These are phyloP conservation scores for Lerista edwardsae DNA, from an alignment of 2,797 vertebrate species.

Conservation along the genomic window DNA sequence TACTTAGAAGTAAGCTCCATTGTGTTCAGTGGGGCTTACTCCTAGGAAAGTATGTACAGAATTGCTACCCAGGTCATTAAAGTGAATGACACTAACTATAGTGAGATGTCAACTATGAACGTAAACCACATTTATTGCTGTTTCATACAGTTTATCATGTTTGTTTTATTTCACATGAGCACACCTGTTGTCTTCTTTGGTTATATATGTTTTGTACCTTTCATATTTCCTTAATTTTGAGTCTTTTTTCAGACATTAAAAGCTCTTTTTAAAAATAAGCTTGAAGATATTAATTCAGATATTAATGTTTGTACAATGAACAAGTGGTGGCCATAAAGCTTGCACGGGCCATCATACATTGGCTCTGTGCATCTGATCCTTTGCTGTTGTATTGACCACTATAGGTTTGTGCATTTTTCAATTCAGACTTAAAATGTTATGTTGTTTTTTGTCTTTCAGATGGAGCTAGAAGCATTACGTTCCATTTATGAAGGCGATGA, in stretches of 20 bases:
- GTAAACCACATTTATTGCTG: not conserved
- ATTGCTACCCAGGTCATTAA: not conserved
- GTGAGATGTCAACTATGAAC: not conserved
- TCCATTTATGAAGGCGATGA: slow-evolving; percentile 97
- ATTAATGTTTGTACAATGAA: not conserved
- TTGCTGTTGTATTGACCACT: not conserved
- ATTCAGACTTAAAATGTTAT: not conserved
- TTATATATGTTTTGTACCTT: not conserved
- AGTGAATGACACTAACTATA: not conserved
- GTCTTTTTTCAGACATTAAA: not conserved
- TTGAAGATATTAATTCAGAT: not conserved
- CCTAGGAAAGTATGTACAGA: too few relatives aligned
- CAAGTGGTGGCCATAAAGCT: not conserved
- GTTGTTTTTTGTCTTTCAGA: slow-evolving; percentile 76
- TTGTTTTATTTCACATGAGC: not conserved
- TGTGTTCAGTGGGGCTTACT: too few relatives aligned
- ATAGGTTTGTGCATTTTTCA: not conserved
- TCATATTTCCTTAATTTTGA: not conserved
- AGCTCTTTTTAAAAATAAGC: not conserved
- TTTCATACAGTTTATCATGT: not conserved
- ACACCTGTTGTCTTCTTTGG: not conserved
- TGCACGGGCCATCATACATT: not conserved
- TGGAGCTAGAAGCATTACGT: slow-evolving; percentile 95
- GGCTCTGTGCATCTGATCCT: not conserved
- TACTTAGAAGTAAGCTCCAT: too few relatives aligned